Base-by-base conservation (phyloP, 2,888 invertebrate genomes). In the Aproaerema taeniolella region DNA sequence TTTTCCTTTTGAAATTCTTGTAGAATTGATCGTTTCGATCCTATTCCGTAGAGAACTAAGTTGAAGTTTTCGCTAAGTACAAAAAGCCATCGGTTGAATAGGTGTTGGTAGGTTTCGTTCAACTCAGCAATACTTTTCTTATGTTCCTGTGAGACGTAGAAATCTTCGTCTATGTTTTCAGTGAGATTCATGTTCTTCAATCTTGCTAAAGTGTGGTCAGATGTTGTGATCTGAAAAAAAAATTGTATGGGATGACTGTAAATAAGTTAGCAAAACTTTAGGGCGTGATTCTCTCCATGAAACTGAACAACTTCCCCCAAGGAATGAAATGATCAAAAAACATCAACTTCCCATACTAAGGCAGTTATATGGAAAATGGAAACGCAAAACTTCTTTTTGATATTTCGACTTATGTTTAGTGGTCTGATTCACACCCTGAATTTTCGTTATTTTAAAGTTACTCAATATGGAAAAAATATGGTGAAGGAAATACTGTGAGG, bases 11-110 rank as follows among this genome's bases (percentile, higher is more conserved):
- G 92, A 71, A 98, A 97, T 45, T 91, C 82, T 47, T 93, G 90
- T 20, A 98, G 72, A 13, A 98, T 77, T 16, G 88, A 81, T 28
- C 92, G 88, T 70, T 98, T 98, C 0, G 98, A 98, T 0, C 98
- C 98, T 35, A 97, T 82, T 0, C 98, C 98, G 74, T 96, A 95
- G 0, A 97, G 72, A 26, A 98, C 77, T 36, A 98, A 86, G 61
- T 93, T 97, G 66, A 93, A 97, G 20, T 94, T 93, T 83, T 96
- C 93, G 63, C 95, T 93, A 20, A 90, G 76, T 35, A 90, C 70
- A 55, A 89, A 92, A 38, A 93, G 66, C 95, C 95, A 96, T 71
- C 91, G 91, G 31, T 88, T 72, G 65, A 93, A 95, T 9, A 89
- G 70, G 3, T 78, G 73, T 42, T 83, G 83, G 58, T 91, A 89